phyloP scores from a whole-genome alignment of 2,888 invertebrate species.

The Oscheius sp. region DNA sequence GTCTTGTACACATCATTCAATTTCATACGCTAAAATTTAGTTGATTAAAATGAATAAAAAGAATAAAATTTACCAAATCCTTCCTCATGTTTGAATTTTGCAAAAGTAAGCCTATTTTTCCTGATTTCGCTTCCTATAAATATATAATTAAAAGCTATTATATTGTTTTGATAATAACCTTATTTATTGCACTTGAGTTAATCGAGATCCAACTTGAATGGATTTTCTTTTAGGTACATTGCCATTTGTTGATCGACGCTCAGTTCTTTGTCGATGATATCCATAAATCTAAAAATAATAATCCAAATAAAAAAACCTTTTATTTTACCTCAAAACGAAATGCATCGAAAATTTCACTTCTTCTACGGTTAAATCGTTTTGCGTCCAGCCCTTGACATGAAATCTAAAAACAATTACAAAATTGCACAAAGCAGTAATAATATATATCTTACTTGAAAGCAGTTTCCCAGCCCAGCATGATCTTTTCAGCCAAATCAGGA shows the following conservation, averaged over 20 bases:
- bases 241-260: constrained; percentile 15
- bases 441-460: constrained; percentile 1
- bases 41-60: constrained; percentile 25
- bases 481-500: constrained; percentile 12
- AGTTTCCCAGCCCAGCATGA: neutral
- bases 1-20: too few species aligned
- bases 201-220: neutral
- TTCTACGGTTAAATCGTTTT: constrained; percentile 21
- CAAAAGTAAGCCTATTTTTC: constrained; percentile 20
- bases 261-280: constrained; percentile 25
- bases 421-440: neutral
- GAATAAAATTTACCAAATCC: constrained; percentile 30
- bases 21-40: too few species aligned
- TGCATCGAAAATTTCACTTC: constrained; percentile 18
- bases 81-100: constrained; percentile 28
- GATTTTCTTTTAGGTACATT: neutral
- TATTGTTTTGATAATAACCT: constrained; percentile 27
- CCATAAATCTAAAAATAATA: constrained; percentile 32
- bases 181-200: neutral
- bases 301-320: constrained; percentile 29
- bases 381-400: constrained; percentile 24
- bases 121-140: constrained; percentile 23
- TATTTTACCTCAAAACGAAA: constrained; percentile 18
- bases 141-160: constrained; percentile 30
- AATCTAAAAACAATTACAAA: constrained; percentile 13